Evolutionary conservation across 1,140 invertebrate species (phyloP), one percentile per base, ranked within the genome.

Genomic region (Macrobrachium nipponense): DNA sequence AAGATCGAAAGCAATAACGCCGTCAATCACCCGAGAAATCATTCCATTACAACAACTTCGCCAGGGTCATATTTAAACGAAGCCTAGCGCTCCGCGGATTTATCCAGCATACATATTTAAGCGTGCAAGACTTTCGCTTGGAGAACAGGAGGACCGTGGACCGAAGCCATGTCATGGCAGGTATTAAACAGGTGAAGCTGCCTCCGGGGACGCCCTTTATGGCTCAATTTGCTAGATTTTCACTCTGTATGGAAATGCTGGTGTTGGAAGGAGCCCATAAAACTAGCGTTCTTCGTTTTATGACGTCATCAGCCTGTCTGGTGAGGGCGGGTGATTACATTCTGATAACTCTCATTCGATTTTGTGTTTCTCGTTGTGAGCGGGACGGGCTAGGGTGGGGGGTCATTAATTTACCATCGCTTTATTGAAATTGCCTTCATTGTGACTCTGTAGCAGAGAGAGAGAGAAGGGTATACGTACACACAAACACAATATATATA

Each of bases 181-280:
- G 68, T 70, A 70, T 23, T 70, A 70, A 70, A n/a, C 68, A 70
- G 68, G 68, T 70, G 68, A 70, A 70, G 68, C 5, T 14, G 23
- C 20, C 68, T 14, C 68, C 15, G 68, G 68, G 68, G 68, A 70
- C 68, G 18, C 68, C 23, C 36, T 27, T 70, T 70, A 70, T n/a
- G 36, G 68, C 68, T 70, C 68, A 70, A 70, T 70, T 70, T 70
- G 68, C 68, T 43, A 43, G 68, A 70, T 70, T 70, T 70, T 70
- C 68, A 70, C 68, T 70, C 68, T 70, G 68, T 70, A 70, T 70
- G 68, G 68, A 70, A 70, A 70, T 70, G 68, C 20, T 70, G 68
- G 68, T 70, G 68, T 70, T 70, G 23, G 68, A 23, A 70, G 23
- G 68, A 70, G 11, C 68, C 17, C 68, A 70, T 70, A 70, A 70